Evolutionary conservation across 2,797 vertebrate genomes (phyloP).

Genomic region (Phylloscopus collybita): DNA sequence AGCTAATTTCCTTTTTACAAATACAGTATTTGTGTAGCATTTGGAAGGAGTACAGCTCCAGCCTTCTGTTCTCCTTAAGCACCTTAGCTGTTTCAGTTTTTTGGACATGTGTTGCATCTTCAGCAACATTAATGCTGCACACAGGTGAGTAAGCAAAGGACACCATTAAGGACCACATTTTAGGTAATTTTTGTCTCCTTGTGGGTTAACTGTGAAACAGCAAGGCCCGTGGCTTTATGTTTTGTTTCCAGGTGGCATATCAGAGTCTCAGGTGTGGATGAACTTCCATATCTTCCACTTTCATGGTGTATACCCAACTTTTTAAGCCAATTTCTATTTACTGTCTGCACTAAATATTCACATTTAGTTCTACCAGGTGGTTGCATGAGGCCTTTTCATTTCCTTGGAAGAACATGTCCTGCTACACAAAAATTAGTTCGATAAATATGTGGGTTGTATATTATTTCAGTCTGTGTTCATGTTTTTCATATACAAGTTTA

Average conservation of each 20-base stretch:
- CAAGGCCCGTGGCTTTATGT: background rate
- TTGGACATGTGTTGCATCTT: background rate
- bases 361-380: background rate
- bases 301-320: background rate
- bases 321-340: background rate
- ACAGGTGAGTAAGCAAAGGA: background rate
- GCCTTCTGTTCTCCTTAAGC: background rate
- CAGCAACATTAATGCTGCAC: background rate
- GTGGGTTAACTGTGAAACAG: background rate
- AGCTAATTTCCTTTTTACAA: background rate
- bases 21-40: background rate
- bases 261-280: background rate
- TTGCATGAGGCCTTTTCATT: background rate
- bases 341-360: background rate
- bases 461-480: background rate
- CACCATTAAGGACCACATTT: background rate
- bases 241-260: background rate
- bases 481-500: background rate
- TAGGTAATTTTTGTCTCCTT: background rate
- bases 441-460: background rate
- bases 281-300: background rate
- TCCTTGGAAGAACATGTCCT: background rate
- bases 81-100: background rate
- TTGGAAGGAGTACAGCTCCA: background rate
- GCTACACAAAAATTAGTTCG: background rate